Conservation (phyloP, 2,888 invertebrate species). For the Nysson spinosus region DNA sequence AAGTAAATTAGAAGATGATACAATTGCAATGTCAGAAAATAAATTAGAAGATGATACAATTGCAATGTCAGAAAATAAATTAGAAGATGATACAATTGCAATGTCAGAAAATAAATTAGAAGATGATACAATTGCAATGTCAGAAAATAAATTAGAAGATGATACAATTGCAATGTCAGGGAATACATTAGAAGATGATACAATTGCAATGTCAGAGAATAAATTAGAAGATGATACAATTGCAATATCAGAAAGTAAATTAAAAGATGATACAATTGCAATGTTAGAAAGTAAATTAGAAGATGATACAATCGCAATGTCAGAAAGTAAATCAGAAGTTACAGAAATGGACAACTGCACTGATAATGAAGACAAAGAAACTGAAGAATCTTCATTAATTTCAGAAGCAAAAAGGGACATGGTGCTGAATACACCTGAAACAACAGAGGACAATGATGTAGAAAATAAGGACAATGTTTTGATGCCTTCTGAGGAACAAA, state of each 20-base stretch:
- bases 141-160: background rate
- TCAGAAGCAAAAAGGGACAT: no score
- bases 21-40: background rate
- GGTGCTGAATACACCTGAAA: no score
- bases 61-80: background rate
- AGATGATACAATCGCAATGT: background rate
- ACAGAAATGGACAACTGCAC: background rate
- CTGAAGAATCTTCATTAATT: background rate
- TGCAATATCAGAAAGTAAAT: background rate
- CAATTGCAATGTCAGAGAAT: background rate
- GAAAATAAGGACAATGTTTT: background rate
- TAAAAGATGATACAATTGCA: background rate
- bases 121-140: background rate
- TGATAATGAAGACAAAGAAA: background rate
- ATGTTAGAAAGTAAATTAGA: constrained; percentile 1
- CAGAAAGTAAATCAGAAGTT: background rate
- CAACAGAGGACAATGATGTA: constrained; percentile 7
- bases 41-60: background rate
- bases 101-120: background rate
- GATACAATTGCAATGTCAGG: background rate
- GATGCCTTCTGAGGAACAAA: background rate
- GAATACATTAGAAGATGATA: background rate
- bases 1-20: constrained; percentile 5
- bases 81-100: background rate
- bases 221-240: background rate